phyloP scores from a whole-genome alignment of 2,113 vertebrate genomes.

The human (Homo sapiens) region GRCh38 chr5:9901001-9901500 shows the following conservation, averaged over 20 bases:
- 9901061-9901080: not conserved
- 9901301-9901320: not conserved
- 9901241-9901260: not conserved
- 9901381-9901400: not conserved
- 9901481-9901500: not conserved
- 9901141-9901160: not conserved
- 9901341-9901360: not conserved
- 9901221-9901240: not conserved
- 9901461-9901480: not conserved
- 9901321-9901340: not conserved
- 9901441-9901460: not conserved
- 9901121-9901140: not conserved
- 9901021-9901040: not conserved
- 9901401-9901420: not conserved
- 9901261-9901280: not conserved
- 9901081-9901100: fast-evolving
- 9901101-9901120: not conserved
- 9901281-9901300: not conserved
- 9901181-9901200: not conserved
- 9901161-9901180: not conserved
- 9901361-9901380: not conserved
- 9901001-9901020: not conserved
- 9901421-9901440: not conserved
- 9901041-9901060: not conserved
- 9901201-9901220: not conserved